Evolutionary conservation across 1,140 invertebrate genomes (phyloP), one percentile per base, ranked within the genome.

Genomic region (Aphelinus certus): DNA sequence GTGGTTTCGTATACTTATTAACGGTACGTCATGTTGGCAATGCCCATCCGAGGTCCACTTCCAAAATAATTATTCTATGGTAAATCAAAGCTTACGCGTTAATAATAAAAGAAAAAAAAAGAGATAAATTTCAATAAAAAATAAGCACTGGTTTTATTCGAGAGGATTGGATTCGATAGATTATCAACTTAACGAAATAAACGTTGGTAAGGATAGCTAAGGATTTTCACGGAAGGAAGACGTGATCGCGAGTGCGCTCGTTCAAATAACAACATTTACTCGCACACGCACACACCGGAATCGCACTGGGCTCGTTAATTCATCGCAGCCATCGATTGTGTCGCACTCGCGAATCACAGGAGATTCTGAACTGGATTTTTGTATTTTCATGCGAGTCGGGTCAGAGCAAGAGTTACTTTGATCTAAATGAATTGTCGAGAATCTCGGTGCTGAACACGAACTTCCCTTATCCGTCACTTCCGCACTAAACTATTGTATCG

Each of bases 401-500:
- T 26, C 0, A 26, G 26, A 26, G 26, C 26, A 26, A 26, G 26
- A 26, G 26, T 26, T 26, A 26, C 26, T 26, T 26, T 26, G 26
- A 26, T 26, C 26, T 26, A 70, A 72, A 73, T 73, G 26, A 65
- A 71, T 26, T 51, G 53, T 72, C 55, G 68, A 74, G 71, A 75
- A 71, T 73, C 45, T 73, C 57, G 63, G 48, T 72, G 63, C 47
- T 62, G 43, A 76, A 79, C 77, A 79, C 70, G 63, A 62, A 81
- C 62, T 75, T 72, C 77, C 58, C 63, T 63, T 68, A 73, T 77
- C 73, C 79, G 79, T 73, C 80, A 78, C 69, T 76, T 72, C 62
- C 58, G 75, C 79, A 78, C 4, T 78, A 62, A 4, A 81, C 83
- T 86, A 85, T 85, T 85, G 83, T 82, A 85, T 80, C 82, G 66